Evolutionary conservation across 2,113 vertebrate genomes (phyloP), one percentile per base, ranked within the genome.

Genomic region (Chroicocephalus ridibundus): DNA sequence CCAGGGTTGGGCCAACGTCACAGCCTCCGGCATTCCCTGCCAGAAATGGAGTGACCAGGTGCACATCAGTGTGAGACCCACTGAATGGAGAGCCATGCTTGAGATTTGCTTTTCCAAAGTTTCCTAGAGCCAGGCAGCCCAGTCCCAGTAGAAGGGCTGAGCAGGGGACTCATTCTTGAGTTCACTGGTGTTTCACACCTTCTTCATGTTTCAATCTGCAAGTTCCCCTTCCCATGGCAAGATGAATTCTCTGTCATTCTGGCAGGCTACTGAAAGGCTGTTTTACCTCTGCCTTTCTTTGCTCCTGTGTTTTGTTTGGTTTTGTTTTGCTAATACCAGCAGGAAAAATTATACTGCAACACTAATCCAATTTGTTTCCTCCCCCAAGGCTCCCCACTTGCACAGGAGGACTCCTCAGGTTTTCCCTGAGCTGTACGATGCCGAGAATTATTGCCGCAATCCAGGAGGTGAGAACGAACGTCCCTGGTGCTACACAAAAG

Each of bases 21-120:
- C 99, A 0, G 94, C 88, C 70, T 99, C 99, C 2, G 98, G 98
- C 42, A 97, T 97, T 76, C 98, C 97, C 6, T 99, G 99, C 95
- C 99, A 99, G 96, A 98, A 98, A 42, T 99, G 99, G 99, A 98
- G 96, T 13, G 97, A 98, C 42, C 98, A 99, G 98, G 99, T 99
- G 55, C 2, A 87, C 7, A 21, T 31, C 24, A 34, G 82, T n/a
- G 57, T 77, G 75, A 82, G 71, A 90, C 34, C 14, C 42, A 32
- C 19, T 1, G 13, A 54, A 72, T 0, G 1, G 51, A 64, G 7
- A 82, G 3, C 15, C 54, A 9, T 42, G 31, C 38, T 76, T 0
- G 0, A 52, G 52, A 8, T 54, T 40, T 70, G 46, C 25, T 70
- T 85, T 84, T 80, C 16, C 15, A 69, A 27, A 38, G 25, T 19